phyloP scores from a whole-genome alignment of 2,888 invertebrate species.

The Acanthoscelides obtectus region DNA sequence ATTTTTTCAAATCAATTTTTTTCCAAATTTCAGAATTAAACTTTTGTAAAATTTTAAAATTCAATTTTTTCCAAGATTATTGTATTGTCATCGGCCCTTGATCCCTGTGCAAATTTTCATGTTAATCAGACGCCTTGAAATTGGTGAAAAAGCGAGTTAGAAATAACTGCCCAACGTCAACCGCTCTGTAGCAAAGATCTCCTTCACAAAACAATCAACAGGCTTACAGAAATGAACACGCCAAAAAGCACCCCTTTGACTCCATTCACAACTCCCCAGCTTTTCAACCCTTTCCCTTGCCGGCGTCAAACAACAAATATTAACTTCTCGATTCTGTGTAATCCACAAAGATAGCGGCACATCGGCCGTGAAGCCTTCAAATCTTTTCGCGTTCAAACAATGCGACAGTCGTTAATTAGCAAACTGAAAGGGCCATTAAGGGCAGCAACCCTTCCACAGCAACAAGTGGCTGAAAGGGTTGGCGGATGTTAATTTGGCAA shows the following conservation, averaged over 20 bases:
- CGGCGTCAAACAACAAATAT: not conserved
- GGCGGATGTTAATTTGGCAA: conserved; percentile 38
- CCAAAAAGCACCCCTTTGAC: not conserved
- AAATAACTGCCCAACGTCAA: too few relatives aligned
- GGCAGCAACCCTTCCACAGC: conserved; percentile 30
- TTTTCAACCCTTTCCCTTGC: not conserved
- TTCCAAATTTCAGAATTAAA: too few relatives aligned
- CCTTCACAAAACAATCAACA: not conserved
- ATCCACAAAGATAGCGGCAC: conserved; percentile 16
- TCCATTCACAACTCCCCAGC: not conserved
- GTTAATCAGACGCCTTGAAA: too few relatives aligned
- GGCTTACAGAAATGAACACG: not conserved
- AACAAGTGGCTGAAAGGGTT: conserved; percentile 39
- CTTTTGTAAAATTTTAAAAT: too few relatives aligned
- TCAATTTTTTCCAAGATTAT: too few relatives aligned
- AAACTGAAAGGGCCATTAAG: conserved; percentile 27
- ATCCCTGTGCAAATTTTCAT: too few relatives aligned
- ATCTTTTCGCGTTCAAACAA: conserved; percentile 31
- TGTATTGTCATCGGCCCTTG: too few relatives aligned
- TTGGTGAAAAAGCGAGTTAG: too few relatives aligned
- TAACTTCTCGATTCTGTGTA: not conserved
- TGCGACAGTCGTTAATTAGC: conserved; percentile 36
- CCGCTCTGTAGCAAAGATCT: too few relatives aligned
- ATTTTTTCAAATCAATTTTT: too few relatives aligned
- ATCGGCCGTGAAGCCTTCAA: conserved; percentile 22